Evolutionary conservation across 2,888 invertebrate genomes (phyloP), one percentile per base, ranked within the genome.

Genomic region (Polietes domitor): DNA sequence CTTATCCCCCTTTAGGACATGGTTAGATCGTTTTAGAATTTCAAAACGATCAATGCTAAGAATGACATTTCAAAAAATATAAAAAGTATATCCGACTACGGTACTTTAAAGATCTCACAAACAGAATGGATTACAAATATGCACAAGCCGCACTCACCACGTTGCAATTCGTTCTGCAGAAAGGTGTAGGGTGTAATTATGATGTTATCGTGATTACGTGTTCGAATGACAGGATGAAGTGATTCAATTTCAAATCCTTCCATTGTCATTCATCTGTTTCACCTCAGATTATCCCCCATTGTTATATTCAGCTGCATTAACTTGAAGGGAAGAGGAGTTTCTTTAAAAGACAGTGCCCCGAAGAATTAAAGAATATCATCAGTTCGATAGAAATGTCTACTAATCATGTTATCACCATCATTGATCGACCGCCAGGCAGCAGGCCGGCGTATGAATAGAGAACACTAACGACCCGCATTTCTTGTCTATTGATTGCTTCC

Each of bases 321-420:
- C 24, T 24, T 10, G 1, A 58, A 26, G 24, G 26, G 26, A 26
- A 65, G 17, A 21, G 37, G 21, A 41, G n/a, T 41, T 41, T 55
- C 41, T 41, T 65, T 9, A 17, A 63, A 63, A 63, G 26, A 58
- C 26, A 58, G n/a, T 10, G 2, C 21, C 15, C 17, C 65, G 41
- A 58, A 24, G 41, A 68, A 55, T 21, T 21, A 32, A 68, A 32
- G 21, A 68, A 43, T 12, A n/a, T 21, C 26, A 24, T 10, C 26
- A 9, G 15, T 58, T 58, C 24, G 43, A 43, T 17, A 68, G 68
- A 68, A 68, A 41, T 43, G 43, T 43, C 43, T 21, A 41, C 68
- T 68, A 68, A 68, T 68, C 68, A 68, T 43, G 43, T 68, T 68
- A 68, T 68, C 68, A 43, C 24, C 24, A 37, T 43, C 68, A 68